Conservation (phyloP, 2,113 vertebrate species). For the Leiothrix lutea region DNA sequence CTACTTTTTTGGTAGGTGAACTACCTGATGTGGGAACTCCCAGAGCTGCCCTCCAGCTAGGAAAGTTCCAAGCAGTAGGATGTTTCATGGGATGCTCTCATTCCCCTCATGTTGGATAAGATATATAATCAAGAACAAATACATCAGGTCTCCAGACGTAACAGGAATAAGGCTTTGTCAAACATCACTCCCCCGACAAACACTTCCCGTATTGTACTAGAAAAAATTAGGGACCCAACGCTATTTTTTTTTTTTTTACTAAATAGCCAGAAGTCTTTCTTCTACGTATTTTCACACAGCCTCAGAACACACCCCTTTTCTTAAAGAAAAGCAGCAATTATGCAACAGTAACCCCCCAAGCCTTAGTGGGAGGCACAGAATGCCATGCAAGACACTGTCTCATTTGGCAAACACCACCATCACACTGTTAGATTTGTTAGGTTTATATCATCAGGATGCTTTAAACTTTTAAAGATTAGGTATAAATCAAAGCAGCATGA, state of each 20-base stretch:
- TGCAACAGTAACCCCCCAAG: not conserved
- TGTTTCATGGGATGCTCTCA: not conserved
- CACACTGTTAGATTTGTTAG: not conserved
- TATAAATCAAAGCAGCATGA: slow-evolving; percentile 26
- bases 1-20: not conserved
- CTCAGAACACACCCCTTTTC: not conserved
- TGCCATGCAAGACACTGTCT: not conserved
- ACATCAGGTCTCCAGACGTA: not conserved
- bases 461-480: slow-evolving; percentile 22
- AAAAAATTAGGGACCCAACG: not conserved
- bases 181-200: not conserved
- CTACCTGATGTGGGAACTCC: not conserved
- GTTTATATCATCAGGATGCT: not conserved
- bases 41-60: not conserved
- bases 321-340: not conserved
- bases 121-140: slow-evolving; percentile 42
- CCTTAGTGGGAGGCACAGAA: not conserved
- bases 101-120: not conserved
- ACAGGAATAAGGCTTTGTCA: not conserved
- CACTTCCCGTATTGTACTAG: not conserved
- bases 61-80: not conserved
- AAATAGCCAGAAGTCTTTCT: not conserved
- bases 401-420: not conserved
- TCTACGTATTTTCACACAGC: not conserved
- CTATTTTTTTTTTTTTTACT: not conserved